Evolutionary conservation across 2,113 vertebrate species (phyloP).

Genomic region (Campylorhamphus procurvoides): DNA sequence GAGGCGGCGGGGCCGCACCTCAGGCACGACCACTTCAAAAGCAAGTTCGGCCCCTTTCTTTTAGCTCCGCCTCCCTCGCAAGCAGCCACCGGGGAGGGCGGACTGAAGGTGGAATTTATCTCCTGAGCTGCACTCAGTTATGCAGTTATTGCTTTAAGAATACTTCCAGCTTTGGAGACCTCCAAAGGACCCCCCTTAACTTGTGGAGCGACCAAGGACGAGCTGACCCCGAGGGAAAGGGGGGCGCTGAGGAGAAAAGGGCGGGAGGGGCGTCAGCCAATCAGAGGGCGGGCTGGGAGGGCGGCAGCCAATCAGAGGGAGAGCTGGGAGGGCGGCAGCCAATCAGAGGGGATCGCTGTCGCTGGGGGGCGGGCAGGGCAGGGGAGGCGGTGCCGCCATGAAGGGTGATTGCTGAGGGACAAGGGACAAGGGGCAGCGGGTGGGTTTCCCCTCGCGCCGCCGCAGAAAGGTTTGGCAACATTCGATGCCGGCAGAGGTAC

Average conservation of each 20-base stretch:
- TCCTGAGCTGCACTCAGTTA: background rate
- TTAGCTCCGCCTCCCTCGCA: background rate
- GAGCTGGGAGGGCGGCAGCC: accelerated
- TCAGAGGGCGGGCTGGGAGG: background rate
- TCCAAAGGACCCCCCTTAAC: no score
- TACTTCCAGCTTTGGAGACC: background rate
- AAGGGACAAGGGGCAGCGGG: no score
- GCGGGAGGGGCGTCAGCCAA: background rate
- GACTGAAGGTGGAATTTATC: background rate
- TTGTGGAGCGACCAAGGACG: no score
- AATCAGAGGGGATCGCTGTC: background rate
- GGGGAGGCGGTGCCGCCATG: accelerated
- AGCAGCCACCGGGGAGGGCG: accelerated
- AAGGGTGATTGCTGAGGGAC: background rate
- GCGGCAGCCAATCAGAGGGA: background rate
- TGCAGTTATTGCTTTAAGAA: background rate
- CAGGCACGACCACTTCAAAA: background rate
- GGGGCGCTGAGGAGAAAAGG: no score
- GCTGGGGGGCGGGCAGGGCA: no score
- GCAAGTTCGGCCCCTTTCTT: background rate
- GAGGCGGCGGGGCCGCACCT: background rate
- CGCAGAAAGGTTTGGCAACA: no score
- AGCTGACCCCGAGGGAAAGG: no score
- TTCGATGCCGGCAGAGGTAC: background rate
- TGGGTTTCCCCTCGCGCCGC: no score